Base-by-base conservation (phyloP, 1,140 invertebrate species). In the Drosophila ananassae region DNA sequence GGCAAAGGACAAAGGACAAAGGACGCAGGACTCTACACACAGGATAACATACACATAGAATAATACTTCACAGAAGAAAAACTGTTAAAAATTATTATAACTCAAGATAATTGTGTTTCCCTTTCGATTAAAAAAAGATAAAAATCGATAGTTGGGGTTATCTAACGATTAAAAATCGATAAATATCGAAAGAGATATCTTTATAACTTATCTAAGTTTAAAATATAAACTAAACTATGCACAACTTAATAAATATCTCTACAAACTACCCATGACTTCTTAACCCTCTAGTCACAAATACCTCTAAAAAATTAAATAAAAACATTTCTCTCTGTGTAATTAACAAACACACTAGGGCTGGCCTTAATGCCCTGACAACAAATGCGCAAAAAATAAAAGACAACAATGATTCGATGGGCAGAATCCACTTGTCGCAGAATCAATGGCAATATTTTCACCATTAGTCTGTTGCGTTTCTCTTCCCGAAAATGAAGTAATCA, bases 371-470 rank as follows among this genome's bases (percentile, higher is more conserved):
- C 37, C n/a, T 5, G 37, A 46, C 58, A 52, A 71, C 53, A 78
- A 80, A 63, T 80, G 59, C 62, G 59, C 67, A 76, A 60, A 75
- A 54, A 17, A 28, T 17, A 46, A 17, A 30, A 30, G 25, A 32
- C n/a, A 17, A 34, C 25, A 28, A 28, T 28, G 25, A 28, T 28
- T 6, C 25, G 25, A 21, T 6, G 44, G 41, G 41, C 3, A 25
- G n/a, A 12, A 75, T 87, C 77, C 83, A 90, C 89, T 90, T 90
- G 89, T 90, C 89, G 77, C 79, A 57, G 74, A 83, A 89, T 80
- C 84, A 90, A 81, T 80, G 74, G 58, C 77, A 89, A 90, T 90
- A 79, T 82, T 89, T 90, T 77, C 66, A 69, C 62, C 77, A 90
- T 90, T 90, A 90, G 73, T 73, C 58, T 21, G 56, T 39, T 67